Conservation (phyloP, 2,113 vertebrate genomes). For the Dromiciops gliroides region DNA sequence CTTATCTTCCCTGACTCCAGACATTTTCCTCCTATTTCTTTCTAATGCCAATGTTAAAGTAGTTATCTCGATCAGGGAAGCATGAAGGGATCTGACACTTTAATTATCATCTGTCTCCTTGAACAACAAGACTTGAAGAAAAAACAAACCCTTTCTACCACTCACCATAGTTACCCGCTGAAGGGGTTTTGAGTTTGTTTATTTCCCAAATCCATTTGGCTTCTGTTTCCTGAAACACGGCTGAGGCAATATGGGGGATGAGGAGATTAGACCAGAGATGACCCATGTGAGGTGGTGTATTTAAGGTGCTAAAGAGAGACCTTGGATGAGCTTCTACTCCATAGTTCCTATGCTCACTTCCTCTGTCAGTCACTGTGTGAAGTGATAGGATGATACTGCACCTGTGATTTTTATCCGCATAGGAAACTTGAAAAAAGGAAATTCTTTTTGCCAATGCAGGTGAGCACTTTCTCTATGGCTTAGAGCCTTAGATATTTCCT, state of each 20-base stretch:
- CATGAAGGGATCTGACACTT: constrained; percentile 81
- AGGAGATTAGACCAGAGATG: background rate
- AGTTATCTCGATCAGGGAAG: constrained; percentile 80
- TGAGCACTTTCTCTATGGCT: background rate
- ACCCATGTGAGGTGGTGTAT: background rate
- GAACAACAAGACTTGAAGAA: constrained; percentile 77
- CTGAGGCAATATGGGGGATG: background rate
- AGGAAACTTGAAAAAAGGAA: background rate
- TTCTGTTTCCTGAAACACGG: background rate
- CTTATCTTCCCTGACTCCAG: background rate
- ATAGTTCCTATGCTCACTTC: background rate
- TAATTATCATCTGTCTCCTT: constrained; percentile 81
- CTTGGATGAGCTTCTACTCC: background rate
- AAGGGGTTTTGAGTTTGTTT: constrained; percentile 35
- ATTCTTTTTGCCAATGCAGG: background rate
- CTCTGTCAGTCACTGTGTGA: background rate
- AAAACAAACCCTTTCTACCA: constrained; percentile 74
- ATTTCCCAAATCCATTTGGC: constrained; percentile 36
- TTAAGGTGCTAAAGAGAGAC: background rate
- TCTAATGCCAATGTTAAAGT: constrained; percentile 73
- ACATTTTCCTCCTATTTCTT: constrained; percentile 54
- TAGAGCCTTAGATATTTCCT: background rate
- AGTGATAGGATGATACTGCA: background rate
- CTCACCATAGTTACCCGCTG: constrained; percentile 54
- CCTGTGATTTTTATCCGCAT: background rate